Base-by-base conservation (phyloP, 2,113 vertebrate genomes). In the Spea bombifrons region DNA sequence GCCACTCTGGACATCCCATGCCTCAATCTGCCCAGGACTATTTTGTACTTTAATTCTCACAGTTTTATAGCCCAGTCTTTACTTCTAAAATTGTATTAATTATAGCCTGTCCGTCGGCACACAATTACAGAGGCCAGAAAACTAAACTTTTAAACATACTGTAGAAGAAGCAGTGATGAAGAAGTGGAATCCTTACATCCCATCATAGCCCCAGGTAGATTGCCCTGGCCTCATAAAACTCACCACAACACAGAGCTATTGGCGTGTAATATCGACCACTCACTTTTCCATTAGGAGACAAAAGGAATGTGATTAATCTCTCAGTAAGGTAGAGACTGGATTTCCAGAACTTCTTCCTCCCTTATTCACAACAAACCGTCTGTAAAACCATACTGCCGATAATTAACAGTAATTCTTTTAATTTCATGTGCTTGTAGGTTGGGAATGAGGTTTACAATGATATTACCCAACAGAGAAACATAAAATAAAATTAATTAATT, bases 231-330 rank as follows among this genome's bases (percentile, higher is more conserved):
- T 75, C 73, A 80, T 80, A 81, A 72, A 75, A 75, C 53, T 75
- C 70, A 30, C 50, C 77, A 53, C 69, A 52, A 63, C 68, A 64
- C 47, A 53, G 63, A 68, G 68, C 82, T 73, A 83, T 81, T 80
- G 77, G 64, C 61, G 52, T 81, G 77, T 76, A 80, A 83, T 81
- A 53, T 76, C 68, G 50, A 43, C 49, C 73, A 71, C 80, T 77
- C 69, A 17, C 65, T 67, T 76, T 81, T 80, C 71, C 64, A 80
- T 83, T 73, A 81, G 48, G 49, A 76, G 78, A 76, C 78, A 83
- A 83, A 73, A 68, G 69, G 57, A 81, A 61, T 73, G 57, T 69
- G 65, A 83, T 83, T 81, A 81, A 63, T 67, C n/a, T 61, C n/a
- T 67, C 50, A 67, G 49, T 74, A 68, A 59, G 49, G 59, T 43